These are phyloP conservation scores for Dipus sagitta DNA, from an alignment of 2,797 vertebrate genomes.

Conservation along the genomic window DNA sequence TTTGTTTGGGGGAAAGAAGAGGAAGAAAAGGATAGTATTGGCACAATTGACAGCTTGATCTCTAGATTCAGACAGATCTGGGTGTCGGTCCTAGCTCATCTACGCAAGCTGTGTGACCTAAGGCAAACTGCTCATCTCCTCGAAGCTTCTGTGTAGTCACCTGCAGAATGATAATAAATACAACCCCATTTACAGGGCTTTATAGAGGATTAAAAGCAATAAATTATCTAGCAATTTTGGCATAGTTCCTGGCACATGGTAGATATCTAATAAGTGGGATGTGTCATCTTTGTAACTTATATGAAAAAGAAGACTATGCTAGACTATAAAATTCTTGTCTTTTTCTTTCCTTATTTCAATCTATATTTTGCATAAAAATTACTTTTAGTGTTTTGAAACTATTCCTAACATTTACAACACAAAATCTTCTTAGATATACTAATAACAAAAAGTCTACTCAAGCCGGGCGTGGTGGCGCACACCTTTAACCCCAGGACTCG, in stretches of 20 bases:
- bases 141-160: constrained; percentile 38
- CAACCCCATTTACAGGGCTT: background rate
- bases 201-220: constrained; percentile 54
- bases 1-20: constrained; percentile 35
- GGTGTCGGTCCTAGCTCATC: constrained; percentile 8
- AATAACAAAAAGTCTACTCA: constrained; percentile 42
- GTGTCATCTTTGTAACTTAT: constrained; percentile 59
- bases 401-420: constrained; percentile 36
- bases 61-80: constrained; percentile 49
- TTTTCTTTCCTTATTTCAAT: constrained; percentile 24
- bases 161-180: constrained; percentile 55
- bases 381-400: constrained; percentile 48
- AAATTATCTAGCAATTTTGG: constrained; percentile 25
- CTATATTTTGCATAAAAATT: constrained; percentile 49
- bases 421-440: constrained; percentile 19
- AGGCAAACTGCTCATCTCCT: constrained; percentile 22
- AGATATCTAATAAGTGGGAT: constrained; percentile 49
- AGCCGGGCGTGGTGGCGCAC: background rate
- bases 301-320: background rate
- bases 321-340: constrained; percentile 6
- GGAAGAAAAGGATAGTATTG: background rate
- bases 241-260: background rate
- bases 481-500: no score
- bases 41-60: constrained; percentile 52
- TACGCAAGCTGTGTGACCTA: background rate